Base-by-base conservation (phyloP, 1,140 invertebrate species). In the Drosophila elegans region DNA sequence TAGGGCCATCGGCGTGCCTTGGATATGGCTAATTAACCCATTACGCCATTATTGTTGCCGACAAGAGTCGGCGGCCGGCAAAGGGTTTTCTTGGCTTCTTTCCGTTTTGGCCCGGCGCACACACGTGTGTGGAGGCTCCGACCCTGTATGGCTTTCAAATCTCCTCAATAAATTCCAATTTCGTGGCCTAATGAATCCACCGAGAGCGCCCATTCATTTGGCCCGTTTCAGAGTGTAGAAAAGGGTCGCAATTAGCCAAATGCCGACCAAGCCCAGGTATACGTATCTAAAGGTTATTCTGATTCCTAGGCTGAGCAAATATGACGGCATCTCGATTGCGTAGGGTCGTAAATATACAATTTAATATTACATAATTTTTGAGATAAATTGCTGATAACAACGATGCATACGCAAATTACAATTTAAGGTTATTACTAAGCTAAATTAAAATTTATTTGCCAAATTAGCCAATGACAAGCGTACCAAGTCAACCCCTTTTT, bases 1-100 rank as follows among this genome's bases (percentile, higher is more conserved):
- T 69, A 54, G 78, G 55, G 60, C 49, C 64, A 68, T 67, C 48
- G 62, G 45, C 52, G 44, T 68, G 61, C 75, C 76, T 77, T 54
- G 77, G 84, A 77, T 89, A 83, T 68, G 84, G 75, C 83, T 88
- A 88, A 88, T 88, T 88, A 88, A 79, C 83, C 84, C 84, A 88
- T 88, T 88, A 88, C 62, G 54, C 83, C 82, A 86, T 88, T 82
- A 79, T 88, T 89, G 84, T 88, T 67, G 52, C 74, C 74, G 56
- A 46, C 60, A 21, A 21, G 16, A 62, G 52, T 68, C 74, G 61
- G 74, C 52, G 42, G 41, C 36, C 38, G 25, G 45, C 56, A 77
- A 77, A 77, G 73, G 74, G 67, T 79, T 80, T 51, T 71, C 42
- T 74, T 34, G 61, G 44, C 57, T 63, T 82, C 52, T 74, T 77